A percentile compares a stretch with the other conserved stretches of the same genome.
Conservation (phyloP, 2,797 vertebrate species). For the Cuculus canorus region DNA sequence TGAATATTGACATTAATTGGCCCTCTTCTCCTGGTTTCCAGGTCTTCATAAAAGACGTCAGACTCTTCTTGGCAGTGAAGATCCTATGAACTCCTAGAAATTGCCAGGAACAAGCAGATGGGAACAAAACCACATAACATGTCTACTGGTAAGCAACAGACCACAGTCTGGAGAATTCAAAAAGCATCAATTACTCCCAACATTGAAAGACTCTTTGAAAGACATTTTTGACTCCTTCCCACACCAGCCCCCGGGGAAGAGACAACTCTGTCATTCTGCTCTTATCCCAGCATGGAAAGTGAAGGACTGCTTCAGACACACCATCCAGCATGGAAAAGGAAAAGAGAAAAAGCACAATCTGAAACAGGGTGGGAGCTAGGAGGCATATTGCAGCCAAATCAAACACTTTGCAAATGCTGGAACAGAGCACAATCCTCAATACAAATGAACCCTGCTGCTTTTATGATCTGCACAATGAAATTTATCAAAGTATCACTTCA, state of each 20-base stretch:
- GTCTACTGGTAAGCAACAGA: constrained; percentile 33
- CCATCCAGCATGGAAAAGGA: background rate
- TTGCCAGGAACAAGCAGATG: constrained; percentile 34
- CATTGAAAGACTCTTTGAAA: constrained; percentile 44
- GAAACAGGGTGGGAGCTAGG: background rate
- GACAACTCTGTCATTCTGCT: constrained; percentile 12
- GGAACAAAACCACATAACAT: constrained; percentile 43
- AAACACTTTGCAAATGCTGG: constrained; percentile 49
- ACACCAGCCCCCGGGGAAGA: background rate
- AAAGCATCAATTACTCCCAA: constrained; percentile 17
- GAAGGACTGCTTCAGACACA: background rate
- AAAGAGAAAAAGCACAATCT: constrained; percentile 31
- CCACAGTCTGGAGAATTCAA: constrained; percentile 33
- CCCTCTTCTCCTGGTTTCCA: background rate
- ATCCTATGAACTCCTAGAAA: background rate
- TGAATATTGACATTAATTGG: background rate
- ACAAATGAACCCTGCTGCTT: constrained; percentile 44
- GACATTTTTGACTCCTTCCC: constrained; percentile 18
- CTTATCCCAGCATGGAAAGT: background rate
- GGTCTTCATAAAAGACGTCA: constrained; percentile 21
- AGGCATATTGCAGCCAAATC: constrained; percentile 41
- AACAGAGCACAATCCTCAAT: constrained; percentile 16
- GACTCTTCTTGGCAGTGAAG: background rate
- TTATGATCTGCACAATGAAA: constrained; percentile 41
- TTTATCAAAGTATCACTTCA: constrained; percentile 38